These are phyloP conservation scores for Eristalis intricaria DNA, from an alignment of 2,888 invertebrate species.

Conservation along the genomic window DNA sequence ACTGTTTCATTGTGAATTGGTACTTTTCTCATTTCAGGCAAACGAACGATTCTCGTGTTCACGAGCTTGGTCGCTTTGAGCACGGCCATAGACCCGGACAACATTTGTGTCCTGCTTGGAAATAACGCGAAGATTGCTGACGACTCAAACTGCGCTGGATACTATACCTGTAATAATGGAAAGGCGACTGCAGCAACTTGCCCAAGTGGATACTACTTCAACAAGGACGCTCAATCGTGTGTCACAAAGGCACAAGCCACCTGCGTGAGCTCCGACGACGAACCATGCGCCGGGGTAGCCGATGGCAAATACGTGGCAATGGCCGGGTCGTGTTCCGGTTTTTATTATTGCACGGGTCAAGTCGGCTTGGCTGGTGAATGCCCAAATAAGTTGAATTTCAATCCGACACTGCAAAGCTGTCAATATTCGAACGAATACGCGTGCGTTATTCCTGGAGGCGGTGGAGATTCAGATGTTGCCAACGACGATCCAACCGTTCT, in stretches of 20 bases:
- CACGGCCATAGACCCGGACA: not conserved
- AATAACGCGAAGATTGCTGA: not conserved
- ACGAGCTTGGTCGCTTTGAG: not conserved
- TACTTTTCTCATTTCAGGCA: not conserved
- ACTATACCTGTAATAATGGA: not conserved
- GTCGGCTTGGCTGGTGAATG: not conserved
- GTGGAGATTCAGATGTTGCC: not conserved
- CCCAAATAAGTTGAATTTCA: not conserved
- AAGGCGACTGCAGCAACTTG: not conserved
- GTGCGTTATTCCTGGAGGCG: not conserved
- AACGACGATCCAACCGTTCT: not conserved
- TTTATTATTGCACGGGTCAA: not conserved
- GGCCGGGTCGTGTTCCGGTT: not conserved
- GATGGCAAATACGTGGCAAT: not conserved
- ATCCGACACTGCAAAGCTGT: not conserved
- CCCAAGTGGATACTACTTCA: not conserved
- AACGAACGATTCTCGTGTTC: not conserved
- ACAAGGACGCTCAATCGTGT: not conserved
- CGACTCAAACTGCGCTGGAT: not conserved
- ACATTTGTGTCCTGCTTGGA: not conserved
- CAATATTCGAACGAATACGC: not conserved
- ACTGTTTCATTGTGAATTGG: not conserved
- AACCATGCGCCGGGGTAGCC: not conserved
- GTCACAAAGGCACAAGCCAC: not conserved
- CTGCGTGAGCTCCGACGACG: not conserved